Conservation (phyloP, 2,888 invertebrate genomes). For the Chrysopilus asiliformis region DNA sequence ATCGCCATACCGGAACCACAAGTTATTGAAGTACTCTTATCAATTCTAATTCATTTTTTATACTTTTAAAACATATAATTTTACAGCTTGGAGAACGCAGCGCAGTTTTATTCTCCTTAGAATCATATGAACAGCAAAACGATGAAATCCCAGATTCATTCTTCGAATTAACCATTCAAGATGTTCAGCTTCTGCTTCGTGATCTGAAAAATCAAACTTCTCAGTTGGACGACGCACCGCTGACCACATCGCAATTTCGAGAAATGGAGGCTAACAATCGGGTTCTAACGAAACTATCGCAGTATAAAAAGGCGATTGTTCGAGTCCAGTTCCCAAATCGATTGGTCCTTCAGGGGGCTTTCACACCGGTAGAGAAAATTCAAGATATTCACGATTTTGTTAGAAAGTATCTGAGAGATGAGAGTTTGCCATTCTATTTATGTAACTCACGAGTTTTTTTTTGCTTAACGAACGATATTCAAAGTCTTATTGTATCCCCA, state of each 20-base stretch:
- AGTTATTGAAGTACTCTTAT: slow-evolving; percentile 1
- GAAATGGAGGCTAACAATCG: slow-evolving; percentile 44
- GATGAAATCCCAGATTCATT: slow-evolving; percentile 77
- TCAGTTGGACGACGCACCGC: slow-evolving; percentile 55
- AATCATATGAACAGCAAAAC: slow-evolving; percentile 43
- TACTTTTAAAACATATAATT: not conserved
- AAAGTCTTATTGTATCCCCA: slow-evolving; percentile 18
- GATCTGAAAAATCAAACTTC: slow-evolving; percentile 55
- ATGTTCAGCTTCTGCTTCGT: slow-evolving; percentile 59
- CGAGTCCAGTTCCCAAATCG: slow-evolving; percentile 79
- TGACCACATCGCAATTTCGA: slow-evolving; percentile 53
- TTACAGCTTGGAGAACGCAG: slow-evolving; percentile 64
- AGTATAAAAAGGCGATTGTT: slow-evolving; percentile 65
- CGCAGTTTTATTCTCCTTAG: slow-evolving; percentile 56
- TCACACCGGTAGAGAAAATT: slow-evolving; percentile 62
- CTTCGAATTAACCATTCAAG: slow-evolving; percentile 72
- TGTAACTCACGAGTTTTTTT: slow-evolving; percentile 46
- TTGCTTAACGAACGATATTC: slow-evolving; percentile 9
- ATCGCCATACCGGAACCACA: slow-evolving; percentile 18
- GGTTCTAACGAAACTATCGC: slow-evolving; percentile 43
- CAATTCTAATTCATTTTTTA: not conserved
- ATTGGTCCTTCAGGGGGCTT: slow-evolving; percentile 73
- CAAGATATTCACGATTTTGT: slow-evolving; percentile 60
- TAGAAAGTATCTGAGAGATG: slow-evolving; percentile 50
- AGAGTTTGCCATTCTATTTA: slow-evolving; percentile 56